Evolutionary conservation across 1,140 invertebrate genomes (phyloP).

Genomic region (Pararge aegeria): DNA sequence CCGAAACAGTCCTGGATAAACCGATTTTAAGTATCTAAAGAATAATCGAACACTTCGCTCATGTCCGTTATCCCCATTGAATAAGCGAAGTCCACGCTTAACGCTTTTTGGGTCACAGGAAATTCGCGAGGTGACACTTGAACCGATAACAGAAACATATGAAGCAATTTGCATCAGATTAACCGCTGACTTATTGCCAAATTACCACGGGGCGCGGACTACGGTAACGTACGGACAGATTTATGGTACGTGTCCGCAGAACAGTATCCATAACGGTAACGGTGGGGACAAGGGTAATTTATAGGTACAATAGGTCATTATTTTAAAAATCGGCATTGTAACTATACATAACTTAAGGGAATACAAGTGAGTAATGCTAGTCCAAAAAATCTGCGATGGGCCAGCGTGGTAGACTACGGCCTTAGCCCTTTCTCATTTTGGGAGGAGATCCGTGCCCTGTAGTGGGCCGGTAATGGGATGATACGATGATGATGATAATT

Average conservation of each 20-base stretch:
- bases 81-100: slow-evolving; percentile 15
- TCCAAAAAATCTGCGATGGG: too few species aligned
- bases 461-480: too few species aligned
- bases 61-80: slow-evolving; percentile 7
- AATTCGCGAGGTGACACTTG: slow-evolving; percentile 25
- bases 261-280: slow-evolving; percentile 5
- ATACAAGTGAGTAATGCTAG: background rate
- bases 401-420: too few species aligned
- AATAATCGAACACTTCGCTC: too few species aligned
- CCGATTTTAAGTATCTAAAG: too few species aligned
- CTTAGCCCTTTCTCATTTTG: too few species aligned
- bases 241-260: slow-evolving; percentile 23
- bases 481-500: too few species aligned
- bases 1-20: too few species aligned
- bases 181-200: slow-evolving; percentile 41
- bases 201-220: slow-evolving; percentile 16
- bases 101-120: slow-evolving; percentile 22
- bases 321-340: background rate
- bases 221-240: slow-evolving; percentile 20
- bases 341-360: background rate
- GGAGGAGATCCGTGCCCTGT: too few species aligned
- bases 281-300: slow-evolving; percentile 1
- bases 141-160: slow-evolving; percentile 31
- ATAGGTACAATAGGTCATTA: slow-evolving; percentile 3
- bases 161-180: slow-evolving; percentile 50